Base-by-base conservation (phyloP, 2,888 invertebrate genomes). In the Tanypteryx hageni region DNA sequence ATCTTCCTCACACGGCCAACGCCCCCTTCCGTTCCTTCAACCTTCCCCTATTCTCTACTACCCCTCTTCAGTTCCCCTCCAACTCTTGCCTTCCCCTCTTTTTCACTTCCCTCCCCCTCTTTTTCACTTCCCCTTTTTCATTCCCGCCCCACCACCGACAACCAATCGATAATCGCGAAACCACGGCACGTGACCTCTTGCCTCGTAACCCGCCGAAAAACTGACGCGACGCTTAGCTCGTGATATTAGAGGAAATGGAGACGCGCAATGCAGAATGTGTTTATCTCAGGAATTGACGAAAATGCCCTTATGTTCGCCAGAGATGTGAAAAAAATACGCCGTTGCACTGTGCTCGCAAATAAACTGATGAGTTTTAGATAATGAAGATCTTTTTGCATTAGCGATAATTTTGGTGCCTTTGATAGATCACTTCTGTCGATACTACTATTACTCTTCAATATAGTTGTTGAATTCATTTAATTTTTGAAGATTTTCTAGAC, bases 1-100 rank as follows among this genome's bases (percentile, higher is more conserved):
- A 76, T 76, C 76, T 76, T 76, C 76, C 76, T 76, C 76, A 76
- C 76, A 76, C 76, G 76, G 76, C 76, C 76, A 76, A 76, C 76
- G 76, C 76, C 76, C 76, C 76, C 76, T 76, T 76, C 44, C 44
- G 44, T 44, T 44, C 44, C 44, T 44, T 44, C 44, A 44, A 44
- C 44, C 76, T 76, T 27, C 76, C 76, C 27, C 76, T 27, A 22
- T 13, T 27, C 27, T 27, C 18, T 27, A 22, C 22, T 22, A 22
- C 27, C 76, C 18, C 76, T 76, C 27, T 27, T 27, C 27, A 22
- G 13, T 76, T 76, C 76, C 22, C 27, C 22, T 76, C 22, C 76
- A 22, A 76, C 76, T 44, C 44, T 44, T 44, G 44, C 44, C 22
- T 22, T 22, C 76, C 22, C 27, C 76, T 22, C 76, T 27, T 22